Base-by-base conservation (phyloP, 2,888 invertebrate genomes). In the Prenolepis imparis region DNA sequence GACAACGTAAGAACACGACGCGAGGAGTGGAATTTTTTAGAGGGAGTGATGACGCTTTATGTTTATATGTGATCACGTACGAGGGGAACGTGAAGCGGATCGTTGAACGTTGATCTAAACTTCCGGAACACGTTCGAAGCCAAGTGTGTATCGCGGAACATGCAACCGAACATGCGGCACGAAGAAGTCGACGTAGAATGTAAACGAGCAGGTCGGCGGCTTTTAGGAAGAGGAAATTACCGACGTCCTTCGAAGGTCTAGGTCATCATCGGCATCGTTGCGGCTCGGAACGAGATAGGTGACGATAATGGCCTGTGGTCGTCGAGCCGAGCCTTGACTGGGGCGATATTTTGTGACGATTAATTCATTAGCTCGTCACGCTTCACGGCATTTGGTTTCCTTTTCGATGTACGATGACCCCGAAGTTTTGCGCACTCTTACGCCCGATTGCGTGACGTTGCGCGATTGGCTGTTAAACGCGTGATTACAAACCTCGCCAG, bases 331-430 rank as follows among this genome's bases (percentile, higher is more conserved):
- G 41, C 28, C 8, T 21, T 6, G 52, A 68, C 63, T 64, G 73
- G 48, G 64, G 78, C 84, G 86, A 83, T 89, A 88, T 82, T 90
- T 87, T 86, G 66, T 75, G 82, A 87, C 90, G 90, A 92, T 92
- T 91, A 91, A 92, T 93, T 91, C 91, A 91, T 92, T 89, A 88
- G 91, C 89, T 92, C 88, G 90, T 92, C 90, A 89, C 89, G 89
- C 87, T 88, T 81, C 82, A 87, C 83, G 86, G 88, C 83, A 85
- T 89, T 88, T 84, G 86, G 86, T 80, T 84, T 86, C 77, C 87
- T 89, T 86, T 85, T 88, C 87, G 84, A 81, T 89, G 87, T 86
- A 87, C 87, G 73, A 82, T 84, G 83, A 90, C 82, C 88, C 48
- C 85, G 78, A 82, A 89, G 88, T 75, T 81, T 74, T 80, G 81